phyloP scores from a whole-genome alignment of 2,797 vertebrate species.

The Setipinna tenuifilis region DNA sequence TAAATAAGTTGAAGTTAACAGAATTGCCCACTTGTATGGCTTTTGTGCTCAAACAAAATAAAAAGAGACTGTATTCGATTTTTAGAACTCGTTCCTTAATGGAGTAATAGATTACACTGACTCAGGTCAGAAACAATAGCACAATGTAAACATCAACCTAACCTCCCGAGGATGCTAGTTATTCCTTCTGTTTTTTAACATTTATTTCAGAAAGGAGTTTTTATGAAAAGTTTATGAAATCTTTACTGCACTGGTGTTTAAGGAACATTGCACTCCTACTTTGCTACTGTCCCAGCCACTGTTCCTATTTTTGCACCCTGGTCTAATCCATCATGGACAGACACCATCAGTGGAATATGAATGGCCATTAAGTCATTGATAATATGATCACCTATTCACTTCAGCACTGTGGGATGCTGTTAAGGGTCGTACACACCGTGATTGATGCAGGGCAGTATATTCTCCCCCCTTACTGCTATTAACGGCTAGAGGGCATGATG shows the following conservation, averaged over 20 bases:
- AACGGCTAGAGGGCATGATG: constrained; percentile 15
- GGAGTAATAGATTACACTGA: neutral
- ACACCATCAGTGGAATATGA: constrained; percentile 16
- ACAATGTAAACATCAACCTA: neutral
- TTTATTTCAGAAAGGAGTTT: too few species aligned
- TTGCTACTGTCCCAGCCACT: neutral
- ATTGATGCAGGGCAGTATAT: constrained; percentile 12
- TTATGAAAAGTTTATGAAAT: too few species aligned
- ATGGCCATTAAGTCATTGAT: constrained; percentile 23
- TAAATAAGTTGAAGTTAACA: constrained; percentile 7
- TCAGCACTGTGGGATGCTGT: neutral
- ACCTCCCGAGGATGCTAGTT: neutral
- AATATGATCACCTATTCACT: constrained; percentile 19
- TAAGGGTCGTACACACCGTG: neutral
- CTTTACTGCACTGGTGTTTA: too few species aligned
- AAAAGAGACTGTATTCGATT: constrained; percentile 27
- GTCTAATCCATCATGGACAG: neutral
- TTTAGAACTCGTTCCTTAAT: constrained; percentile 16
- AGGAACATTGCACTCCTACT: too few species aligned
- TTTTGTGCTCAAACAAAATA: constrained; percentile 20
- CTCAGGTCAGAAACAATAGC: neutral
- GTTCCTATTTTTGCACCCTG: neutral
- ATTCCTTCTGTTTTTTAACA: neutral
- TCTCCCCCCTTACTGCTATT: neutral
- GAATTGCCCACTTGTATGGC: constrained; percentile 23